Evolutionary conservation across 1,140 invertebrate species (phyloP), one percentile per base, ranked within the genome.

Genomic region (Diabrotica undecimpunctata): DNA sequence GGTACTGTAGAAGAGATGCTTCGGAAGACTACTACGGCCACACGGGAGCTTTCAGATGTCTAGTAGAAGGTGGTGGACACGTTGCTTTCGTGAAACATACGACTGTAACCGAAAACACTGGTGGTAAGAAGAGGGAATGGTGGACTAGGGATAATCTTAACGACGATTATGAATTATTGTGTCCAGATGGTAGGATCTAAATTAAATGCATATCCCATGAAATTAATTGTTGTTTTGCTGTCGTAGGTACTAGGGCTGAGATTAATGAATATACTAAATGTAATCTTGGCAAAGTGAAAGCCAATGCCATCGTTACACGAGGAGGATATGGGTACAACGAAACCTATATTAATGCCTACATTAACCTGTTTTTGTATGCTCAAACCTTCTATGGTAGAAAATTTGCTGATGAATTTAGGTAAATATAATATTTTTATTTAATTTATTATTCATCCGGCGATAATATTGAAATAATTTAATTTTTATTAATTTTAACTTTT

Each of bases 61-160:
- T 99, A 41, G 92, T 97, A 1, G 96, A 98, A 81, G 94, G 94
- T 10, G 94, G 94, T 11, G 96, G 95, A 5, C 87, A 98, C 78
- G 94, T 98, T 11, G 95, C 96, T 0, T 98, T 98, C 79, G 91
- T 96, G 1, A 93, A 95, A 67, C 92, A 95, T 78, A 93, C 93
- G 0, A 95, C 95, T 0, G 92, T 97, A 0, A 85, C 87, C 25
- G 95, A 97, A 77, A 97, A 94, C 74, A 92, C 93, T 0, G 94
- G 93, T 70, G 95, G 95, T 0, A 89, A 95, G 65, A 87, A 95
- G 46, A 84, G 85, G 64, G 93, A 95, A 75, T 93, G 87, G 82
- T 99, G 96, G 96, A 93, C 96, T 0, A 81, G 97, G 13, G 96
- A 97, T 75, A 87, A 95, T 13, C 84, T 98, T 25, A 88, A 87